Conservation (phyloP, 1,140 invertebrate genomes). For the Hylaeus volcanicus region DNA sequence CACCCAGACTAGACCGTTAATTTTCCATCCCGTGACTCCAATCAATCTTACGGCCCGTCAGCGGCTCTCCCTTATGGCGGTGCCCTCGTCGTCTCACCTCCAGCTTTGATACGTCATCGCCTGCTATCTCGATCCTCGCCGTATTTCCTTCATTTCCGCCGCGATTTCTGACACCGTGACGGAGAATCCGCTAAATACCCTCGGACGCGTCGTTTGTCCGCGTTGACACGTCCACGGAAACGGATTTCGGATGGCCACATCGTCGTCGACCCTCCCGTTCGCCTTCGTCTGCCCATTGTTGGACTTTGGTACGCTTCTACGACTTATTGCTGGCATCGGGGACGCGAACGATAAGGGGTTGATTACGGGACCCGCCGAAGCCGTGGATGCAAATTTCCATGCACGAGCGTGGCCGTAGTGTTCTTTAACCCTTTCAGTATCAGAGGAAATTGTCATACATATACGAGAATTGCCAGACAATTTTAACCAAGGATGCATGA, state of each 20-base stretch:
- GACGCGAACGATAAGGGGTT: too few relatives aligned
- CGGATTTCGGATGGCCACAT: constrained; percentile 7
- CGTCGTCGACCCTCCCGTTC: not conserved
- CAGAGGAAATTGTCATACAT: too few relatives aligned
- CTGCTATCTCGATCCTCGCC: constrained; percentile 31
- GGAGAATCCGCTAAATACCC: constrained; percentile 51
- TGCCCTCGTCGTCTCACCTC: constrained; percentile 50
- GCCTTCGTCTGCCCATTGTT: not conserved
- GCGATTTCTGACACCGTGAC: constrained; percentile 54
- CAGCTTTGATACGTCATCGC: constrained; percentile 52
- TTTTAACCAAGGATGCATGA: too few relatives aligned
- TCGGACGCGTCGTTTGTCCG: constrained; percentile 50
- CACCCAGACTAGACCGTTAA: constrained; percentile 75
- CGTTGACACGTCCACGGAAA: constrained; percentile 15
- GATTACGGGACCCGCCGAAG: too few relatives aligned
- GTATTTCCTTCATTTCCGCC: constrained; percentile 47
- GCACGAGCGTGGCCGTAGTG: too few relatives aligned
- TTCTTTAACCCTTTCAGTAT: too few relatives aligned
- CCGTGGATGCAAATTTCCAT: too few relatives aligned
- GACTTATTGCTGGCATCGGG: not conserved
- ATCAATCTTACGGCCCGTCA: constrained; percentile 78
- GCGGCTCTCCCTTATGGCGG: constrained; percentile 64
- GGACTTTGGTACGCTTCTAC: not conserved
- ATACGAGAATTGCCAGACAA: too few relatives aligned
- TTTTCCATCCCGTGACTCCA: constrained; percentile 80